phyloP scores from a whole-genome alignment of 2,113 vertebrate genomes.

The Talpa occidentalis region DNA sequence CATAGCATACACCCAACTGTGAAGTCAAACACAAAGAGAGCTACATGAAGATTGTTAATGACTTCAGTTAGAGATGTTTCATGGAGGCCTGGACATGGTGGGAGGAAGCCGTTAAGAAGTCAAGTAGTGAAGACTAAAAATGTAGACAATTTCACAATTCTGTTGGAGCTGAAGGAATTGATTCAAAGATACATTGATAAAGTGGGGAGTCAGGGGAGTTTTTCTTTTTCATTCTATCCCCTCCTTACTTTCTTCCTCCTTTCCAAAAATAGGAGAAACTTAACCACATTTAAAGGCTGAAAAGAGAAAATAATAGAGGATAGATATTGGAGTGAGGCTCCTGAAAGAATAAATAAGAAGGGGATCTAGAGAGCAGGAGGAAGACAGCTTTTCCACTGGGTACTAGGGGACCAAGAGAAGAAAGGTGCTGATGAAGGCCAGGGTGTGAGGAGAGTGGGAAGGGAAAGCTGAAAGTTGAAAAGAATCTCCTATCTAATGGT shows the following conservation, averaged over 20 bases:
- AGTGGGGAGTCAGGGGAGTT: neutral
- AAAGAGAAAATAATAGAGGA: neutral
- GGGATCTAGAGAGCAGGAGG: neutral
- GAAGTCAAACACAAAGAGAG: neutral
- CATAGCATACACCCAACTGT: rapidly evolving
- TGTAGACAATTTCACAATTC: neutral
- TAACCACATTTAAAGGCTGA: neutral
- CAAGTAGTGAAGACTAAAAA: neutral
- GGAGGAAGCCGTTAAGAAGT: neutral
- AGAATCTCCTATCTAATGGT: neutral
- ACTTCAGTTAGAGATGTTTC: neutral
- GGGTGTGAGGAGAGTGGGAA: too few relatives aligned
- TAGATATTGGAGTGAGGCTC: neutral
- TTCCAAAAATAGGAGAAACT: neutral
- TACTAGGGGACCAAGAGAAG: neutral
- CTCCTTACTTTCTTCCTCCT: neutral
- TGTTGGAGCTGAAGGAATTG: neutral
- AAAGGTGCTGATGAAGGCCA: neutral
- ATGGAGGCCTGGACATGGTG: rapidly evolving
- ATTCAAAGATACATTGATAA: neutral
- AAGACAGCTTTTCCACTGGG: neutral
- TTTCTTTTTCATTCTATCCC: neutral
- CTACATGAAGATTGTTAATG: neutral
- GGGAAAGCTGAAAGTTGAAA: neutral
- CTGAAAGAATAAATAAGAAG: neutral